Evolutionary conservation across 2,888 invertebrate genomes (phyloP).

Genomic region (Oligia fasciuncula): DNA sequence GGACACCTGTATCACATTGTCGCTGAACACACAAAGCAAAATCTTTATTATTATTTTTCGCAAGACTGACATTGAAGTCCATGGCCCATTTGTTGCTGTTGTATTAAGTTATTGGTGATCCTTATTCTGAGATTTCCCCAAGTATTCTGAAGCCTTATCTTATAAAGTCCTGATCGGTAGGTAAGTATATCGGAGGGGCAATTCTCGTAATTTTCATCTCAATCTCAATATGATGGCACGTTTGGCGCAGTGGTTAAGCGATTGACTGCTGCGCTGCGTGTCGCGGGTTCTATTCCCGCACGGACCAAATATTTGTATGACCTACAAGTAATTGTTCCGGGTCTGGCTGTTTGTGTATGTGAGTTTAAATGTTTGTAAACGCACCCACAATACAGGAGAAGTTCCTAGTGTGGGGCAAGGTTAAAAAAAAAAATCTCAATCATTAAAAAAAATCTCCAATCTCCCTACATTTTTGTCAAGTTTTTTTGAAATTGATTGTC

Average conservation of each 20-base stretch:
- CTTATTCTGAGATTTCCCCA: constrained; percentile 14
- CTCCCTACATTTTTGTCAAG: neutral
- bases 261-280: too few relatives aligned
- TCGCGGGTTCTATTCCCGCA: too few relatives aligned
- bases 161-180: neutral
- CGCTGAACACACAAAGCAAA: constrained; percentile 27
- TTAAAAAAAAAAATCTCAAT: neutral
- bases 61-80: constrained; percentile 4
- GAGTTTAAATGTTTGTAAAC: too few relatives aligned
- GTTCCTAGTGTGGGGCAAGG: too few relatives aligned
- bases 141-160: neutral
- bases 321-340: too few relatives aligned
- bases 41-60: constrained; percentile 32
- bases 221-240: too few relatives aligned
- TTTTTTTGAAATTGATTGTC: neutral
- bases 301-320: too few relatives aligned
- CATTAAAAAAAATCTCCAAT: too few relatives aligned
- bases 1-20: constrained; percentile 63
- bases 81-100: neutral
- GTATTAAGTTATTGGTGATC: constrained; percentile 18
- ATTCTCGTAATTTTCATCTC: neutral
- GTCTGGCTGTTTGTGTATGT: too few relatives aligned
- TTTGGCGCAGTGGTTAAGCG: too few relatives aligned
- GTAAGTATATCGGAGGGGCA: neutral
- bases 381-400: too few relatives aligned